Conservation (phyloP, 2,797 vertebrate genomes). For the Meriones psammophilus region DNA sequence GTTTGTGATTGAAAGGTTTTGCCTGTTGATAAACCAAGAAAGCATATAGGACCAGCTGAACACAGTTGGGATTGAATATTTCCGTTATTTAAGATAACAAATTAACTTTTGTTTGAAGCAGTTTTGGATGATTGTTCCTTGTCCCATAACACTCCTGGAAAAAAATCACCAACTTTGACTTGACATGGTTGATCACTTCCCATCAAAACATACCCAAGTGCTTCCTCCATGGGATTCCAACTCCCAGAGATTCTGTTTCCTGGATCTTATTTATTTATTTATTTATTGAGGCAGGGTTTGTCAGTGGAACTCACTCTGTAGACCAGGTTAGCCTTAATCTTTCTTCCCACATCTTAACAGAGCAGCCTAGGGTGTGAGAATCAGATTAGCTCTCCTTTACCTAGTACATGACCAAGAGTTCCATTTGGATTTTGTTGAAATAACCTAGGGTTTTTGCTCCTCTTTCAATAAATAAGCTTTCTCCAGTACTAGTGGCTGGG, state of each 20-base stretch:
- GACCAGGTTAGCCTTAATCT: too few species aligned
- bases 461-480: not conserved
- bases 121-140: not conserved
- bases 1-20: not conserved
- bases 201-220: not conserved
- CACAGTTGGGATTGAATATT: not conserved
- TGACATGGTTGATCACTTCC: too few species aligned
- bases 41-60: not conserved
- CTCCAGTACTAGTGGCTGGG: not conserved
- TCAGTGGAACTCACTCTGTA: too few species aligned
- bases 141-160: not conserved
- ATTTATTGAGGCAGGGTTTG: too few species aligned
- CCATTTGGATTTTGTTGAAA: not conserved
- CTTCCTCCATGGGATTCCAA: not conserved
- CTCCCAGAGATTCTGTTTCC: not conserved
- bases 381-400: not conserved
- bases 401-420: not conserved
- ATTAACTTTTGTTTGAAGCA: not conserved
- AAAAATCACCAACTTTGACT: not conserved
- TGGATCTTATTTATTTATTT: not conserved
- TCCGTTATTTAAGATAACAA: constrained; percentile 10
- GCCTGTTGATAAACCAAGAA: not conserved
- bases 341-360: not conserved
- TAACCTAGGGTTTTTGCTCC: not conserved
- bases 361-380: not conserved